Evolutionary conservation across 2,888 invertebrate genomes (phyloP), one percentile per base, ranked within the genome.

Genomic region (Drosophila birchii): DNA sequence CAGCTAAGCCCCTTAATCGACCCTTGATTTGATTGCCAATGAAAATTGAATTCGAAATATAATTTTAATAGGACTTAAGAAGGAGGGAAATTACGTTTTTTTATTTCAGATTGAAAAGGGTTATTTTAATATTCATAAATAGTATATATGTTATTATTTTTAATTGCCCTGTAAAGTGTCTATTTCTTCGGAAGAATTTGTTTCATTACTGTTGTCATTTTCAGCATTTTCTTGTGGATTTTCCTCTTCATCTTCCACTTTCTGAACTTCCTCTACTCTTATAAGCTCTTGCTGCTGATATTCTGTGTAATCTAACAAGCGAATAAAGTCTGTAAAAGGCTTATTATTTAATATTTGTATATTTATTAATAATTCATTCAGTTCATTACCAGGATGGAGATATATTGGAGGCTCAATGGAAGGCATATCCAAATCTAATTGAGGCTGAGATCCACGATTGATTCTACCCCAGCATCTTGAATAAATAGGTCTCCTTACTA

Each of bases 1-100:
- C 45, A 77, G 58, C 57, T 71, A 56, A 61, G 58, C 72, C 43
- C 8, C 38, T 57, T 51, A 43, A 51, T 49, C 34, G 70, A 55
- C 47, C 67, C 55, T 34, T 32, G 23, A 64, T 49, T 64, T 69
- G 55, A 67, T 57, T 68, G 57, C 47, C 34, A 6, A 6, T 39
- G 34, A 38, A 41, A 70, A 66, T 54, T 54, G 5, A 45, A 51
- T 39, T 58, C 59, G 2, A 43, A 61, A 63, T 66, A 47, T 26
- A 5, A 47, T 57, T 66, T 78, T 45, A 20, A 23, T 32, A n/a
- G 23, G 14, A 11, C 3, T 11, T n/a, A 3, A 29, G 32, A 47
- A 32, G 5, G 5, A 8, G 32, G 20, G 18, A n/a, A 47, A 23
- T 23, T 26, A 4, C 1, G 26, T 5, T 9, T 47, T 9, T 47